A percentile compares a stretch with the other conserved stretches of the same genome.
These are phyloP conservation scores for Acronicta leporina DNA, from an alignment of 2,888 invertebrate species.

Conservation along the genomic window DNA sequence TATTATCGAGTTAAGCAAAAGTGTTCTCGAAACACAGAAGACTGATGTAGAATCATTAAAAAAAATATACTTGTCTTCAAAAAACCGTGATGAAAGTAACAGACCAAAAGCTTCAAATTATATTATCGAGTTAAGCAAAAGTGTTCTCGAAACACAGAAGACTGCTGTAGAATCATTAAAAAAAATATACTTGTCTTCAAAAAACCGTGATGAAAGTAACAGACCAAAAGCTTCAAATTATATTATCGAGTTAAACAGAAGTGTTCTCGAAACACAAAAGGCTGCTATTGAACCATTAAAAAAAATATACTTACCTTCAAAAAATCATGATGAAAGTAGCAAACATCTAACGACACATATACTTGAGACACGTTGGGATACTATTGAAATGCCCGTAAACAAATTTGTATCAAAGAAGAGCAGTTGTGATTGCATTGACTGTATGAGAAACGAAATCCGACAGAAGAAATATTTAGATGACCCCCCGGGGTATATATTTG, in stretches of 20 bases:
- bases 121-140: neutral
- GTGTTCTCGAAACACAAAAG: neutral
- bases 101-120: neutral
- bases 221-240: neutral
- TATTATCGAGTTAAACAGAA: neutral
- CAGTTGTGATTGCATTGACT: neutral
- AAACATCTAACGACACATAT: too few species aligned
- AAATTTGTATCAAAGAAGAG: neutral
- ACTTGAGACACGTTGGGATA: neutral
- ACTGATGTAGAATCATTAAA: constrained; percentile 2
- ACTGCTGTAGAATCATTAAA: constrained; percentile 2
- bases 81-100: neutral
- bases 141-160: neutral
- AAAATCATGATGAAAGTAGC: neutral
- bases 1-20: neutral
- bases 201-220: neutral
- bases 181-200: neutral
- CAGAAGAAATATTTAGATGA: neutral
- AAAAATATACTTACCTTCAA: neutral
- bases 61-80: neutral
- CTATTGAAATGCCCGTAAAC: constrained; percentile 1
- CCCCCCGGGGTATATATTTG: constrained; percentile 1
- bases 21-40: neutral
- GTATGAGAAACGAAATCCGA: neutral
- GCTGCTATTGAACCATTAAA: constrained; percentile 2